Conservation (phyloP, 2,113 vertebrate genomes). For the Typhlomys cinereus region DNA sequence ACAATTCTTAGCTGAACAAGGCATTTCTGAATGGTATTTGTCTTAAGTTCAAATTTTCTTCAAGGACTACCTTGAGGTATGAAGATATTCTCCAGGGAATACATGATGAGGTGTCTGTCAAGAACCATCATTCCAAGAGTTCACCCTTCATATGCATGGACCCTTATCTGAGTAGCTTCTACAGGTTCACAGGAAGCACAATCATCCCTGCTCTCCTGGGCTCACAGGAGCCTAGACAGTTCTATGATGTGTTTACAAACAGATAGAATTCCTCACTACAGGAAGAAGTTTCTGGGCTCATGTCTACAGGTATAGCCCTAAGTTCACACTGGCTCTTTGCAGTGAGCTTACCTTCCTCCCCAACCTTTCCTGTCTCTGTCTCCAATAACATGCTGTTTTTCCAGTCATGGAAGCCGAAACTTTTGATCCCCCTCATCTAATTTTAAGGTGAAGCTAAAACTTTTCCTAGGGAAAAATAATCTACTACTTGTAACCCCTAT, state of each 20-base stretch:
- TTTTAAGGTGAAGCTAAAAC: neutral
- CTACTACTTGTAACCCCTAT: neutral
- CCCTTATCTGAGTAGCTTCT: neutral
- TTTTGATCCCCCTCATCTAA: too few relatives aligned
- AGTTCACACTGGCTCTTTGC: too few relatives aligned
- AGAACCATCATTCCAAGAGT: neutral
- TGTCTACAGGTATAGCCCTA: too few relatives aligned
- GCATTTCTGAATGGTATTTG: neutral
- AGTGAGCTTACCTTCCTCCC: neutral
- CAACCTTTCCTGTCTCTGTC: neutral
- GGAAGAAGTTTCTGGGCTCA: neutral
- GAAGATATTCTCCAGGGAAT: neutral
- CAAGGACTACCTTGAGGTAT: neutral
- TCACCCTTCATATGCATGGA: rapidly evolving
- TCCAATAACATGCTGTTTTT: neutral
- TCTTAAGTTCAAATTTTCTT: neutral
- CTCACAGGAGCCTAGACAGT: rapidly evolving
- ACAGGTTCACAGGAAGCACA: rapidly evolving
- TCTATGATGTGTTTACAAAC: rapidly evolving
- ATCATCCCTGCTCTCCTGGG: too few relatives aligned
- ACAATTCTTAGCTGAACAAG: neutral
- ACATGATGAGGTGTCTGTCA: neutral
- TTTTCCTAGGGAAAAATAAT: neutral
- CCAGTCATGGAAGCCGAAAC: rapidly evolving
- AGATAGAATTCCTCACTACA: neutral